These are phyloP conservation scores for Chelon auratus DNA, from an alignment of 2,797 vertebrate species.

Conservation along the genomic window DNA sequence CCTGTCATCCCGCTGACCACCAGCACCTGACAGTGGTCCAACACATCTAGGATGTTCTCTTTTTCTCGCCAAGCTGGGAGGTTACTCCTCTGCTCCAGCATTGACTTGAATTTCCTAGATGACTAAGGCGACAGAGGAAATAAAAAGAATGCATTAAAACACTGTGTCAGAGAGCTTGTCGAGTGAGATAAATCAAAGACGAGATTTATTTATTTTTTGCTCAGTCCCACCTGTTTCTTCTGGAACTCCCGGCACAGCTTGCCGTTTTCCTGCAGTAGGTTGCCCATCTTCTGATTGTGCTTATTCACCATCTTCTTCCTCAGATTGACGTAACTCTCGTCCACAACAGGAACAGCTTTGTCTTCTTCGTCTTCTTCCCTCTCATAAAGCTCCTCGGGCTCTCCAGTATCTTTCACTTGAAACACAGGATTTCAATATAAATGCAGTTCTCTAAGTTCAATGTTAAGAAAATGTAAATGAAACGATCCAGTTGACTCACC, in stretches of 20 bases:
- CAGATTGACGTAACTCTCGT: conserved; percentile 92
- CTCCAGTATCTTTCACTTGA: conserved; percentile 58
- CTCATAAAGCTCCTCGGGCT: conserved; percentile 79
- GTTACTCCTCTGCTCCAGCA: conserved; percentile 92
- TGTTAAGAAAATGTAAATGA: neutral
- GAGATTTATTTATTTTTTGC: neutral
- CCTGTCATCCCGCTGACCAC: conserved; percentile 99
- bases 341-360: conserved; percentile 85
- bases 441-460: neutral
- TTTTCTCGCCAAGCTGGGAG: conserved; percentile 94
- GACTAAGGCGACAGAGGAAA: conserved; percentile 75
- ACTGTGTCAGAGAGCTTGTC: rapidly evolving
- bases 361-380: conserved; percentile 81
- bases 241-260: conserved; percentile 90
- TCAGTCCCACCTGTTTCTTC: conserved; percentile 84
- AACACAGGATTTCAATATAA: conserved; percentile 18
- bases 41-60: conserved; percentile 86
- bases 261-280: conserved; percentile 86
- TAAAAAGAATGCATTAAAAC: neutral
- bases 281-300: conserved; percentile 82
- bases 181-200: rapidly evolving
- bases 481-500: conserved; percentile 62
- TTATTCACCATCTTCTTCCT: conserved; percentile 90
- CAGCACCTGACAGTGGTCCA: conserved; percentile 91
- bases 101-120: conserved; percentile 88